phyloP scores from a whole-genome alignment of 2,113 vertebrate species.

The Macquaria australasica region DNA sequence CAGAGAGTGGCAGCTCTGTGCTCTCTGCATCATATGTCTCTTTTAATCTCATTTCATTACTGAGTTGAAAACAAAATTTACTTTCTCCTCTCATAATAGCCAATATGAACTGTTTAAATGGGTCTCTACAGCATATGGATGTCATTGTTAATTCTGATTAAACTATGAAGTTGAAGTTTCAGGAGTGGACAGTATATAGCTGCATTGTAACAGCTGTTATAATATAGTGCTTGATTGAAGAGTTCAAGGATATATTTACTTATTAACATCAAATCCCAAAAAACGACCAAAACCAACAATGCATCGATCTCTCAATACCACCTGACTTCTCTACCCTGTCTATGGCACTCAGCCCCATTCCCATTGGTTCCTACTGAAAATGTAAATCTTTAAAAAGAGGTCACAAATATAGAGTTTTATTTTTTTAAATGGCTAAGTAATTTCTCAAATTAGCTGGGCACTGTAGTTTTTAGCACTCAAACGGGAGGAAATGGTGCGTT shows the following conservation, averaged over 20 bases:
- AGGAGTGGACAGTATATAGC: background rate
- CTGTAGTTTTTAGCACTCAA: background rate
- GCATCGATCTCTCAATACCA: background rate
- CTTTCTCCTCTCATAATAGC: constrained; percentile 9
- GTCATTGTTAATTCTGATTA: constrained; percentile 3
- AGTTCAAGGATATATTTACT: background rate
- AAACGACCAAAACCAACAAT: background rate
- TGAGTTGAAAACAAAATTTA: constrained; percentile 24
- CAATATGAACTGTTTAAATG: background rate
- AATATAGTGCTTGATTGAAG: background rate
- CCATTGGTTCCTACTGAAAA: no score
- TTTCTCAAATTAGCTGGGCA: background rate
- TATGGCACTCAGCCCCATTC: background rate
- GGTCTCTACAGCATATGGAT: background rate
- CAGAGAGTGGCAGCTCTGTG: constrained; percentile 24
- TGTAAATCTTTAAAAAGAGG: background rate
- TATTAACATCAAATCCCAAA: background rate
- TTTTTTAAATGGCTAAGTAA: no score
- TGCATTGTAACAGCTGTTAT: background rate
- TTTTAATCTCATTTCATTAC: constrained; percentile 39
- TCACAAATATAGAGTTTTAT: background rate
- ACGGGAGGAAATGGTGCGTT: background rate
- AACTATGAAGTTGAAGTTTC: constrained; percentile 1
- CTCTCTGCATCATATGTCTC: constrained; percentile 17
- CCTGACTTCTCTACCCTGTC: background rate